phyloP scores from a whole-genome alignment of 2,888 invertebrate species.

The Agriotes lineatus region DNA sequence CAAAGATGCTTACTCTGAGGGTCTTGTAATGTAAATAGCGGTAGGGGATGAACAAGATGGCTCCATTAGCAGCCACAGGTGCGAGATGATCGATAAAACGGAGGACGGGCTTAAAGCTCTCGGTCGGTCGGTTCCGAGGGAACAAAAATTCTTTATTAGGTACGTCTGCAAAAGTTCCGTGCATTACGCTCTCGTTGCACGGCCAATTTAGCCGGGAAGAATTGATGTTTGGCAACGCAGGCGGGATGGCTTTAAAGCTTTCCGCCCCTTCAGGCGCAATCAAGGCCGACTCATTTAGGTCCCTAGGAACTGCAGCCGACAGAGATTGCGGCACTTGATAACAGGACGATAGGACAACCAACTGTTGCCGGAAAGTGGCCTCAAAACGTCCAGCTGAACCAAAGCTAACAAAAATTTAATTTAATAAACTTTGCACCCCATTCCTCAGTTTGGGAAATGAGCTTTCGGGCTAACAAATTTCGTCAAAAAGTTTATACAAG shows the following conservation, averaged over 20 bases:
- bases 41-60: conserved; percentile 41
- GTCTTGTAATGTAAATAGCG: conserved; percentile 35
- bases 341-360: conserved; percentile 4
- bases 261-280: no score
- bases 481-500: conserved; percentile 2
- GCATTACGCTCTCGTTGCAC: no score
- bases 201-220: no score
- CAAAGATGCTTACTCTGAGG: conserved; percentile 5
- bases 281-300: conserved; percentile 4
- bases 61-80: conserved; percentile 48
- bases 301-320: background rate
- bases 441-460: no score
- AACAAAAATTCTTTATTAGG: no score
- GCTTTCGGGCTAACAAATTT: background rate
- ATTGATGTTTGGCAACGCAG: no score
- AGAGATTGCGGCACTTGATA: conserved; percentile 12
- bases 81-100: conserved; percentile 42
- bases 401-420: background rate
- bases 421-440: no score
- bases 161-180: no score
- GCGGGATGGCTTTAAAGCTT: background rate
- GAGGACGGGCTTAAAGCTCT: conserved; percentile 21
- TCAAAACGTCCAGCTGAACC: background rate
- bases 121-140: background rate
- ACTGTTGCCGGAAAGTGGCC: background rate